A percentile compares a stretch with the other conserved stretches of the same genome.
phyloP scores from a whole-genome alignment of 2,888 invertebrate genomes.

The Drosophila mimetica region DNA sequence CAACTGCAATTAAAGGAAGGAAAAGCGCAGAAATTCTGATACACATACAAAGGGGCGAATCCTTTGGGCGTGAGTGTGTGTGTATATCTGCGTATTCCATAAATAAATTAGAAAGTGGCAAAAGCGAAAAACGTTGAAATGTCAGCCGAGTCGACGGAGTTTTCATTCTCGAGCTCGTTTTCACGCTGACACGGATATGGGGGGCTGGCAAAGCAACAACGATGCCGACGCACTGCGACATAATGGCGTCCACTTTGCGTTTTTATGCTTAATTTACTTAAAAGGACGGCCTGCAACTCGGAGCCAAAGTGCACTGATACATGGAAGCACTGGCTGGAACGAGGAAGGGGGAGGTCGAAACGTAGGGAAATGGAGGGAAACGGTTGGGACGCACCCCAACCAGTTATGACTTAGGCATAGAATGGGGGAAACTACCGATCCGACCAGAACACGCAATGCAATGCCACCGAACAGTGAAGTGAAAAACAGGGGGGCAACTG shows the following conservation, averaged over 20 bases:
- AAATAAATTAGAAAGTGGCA: constrained; percentile 77
- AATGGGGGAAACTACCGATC: constrained; percentile 28
- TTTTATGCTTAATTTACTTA: constrained; percentile 83
- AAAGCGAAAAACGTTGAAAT: constrained; percentile 62
- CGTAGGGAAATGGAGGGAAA: constrained; percentile 23
- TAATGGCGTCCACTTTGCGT: constrained; percentile 81
- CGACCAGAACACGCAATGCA: constrained; percentile 62
- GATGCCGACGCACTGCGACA: constrained; percentile 73
- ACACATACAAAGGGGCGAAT: not conserved
- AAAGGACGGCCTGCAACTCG: constrained; percentile 65
- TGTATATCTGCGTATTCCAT: constrained; percentile 57
- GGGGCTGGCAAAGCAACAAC: constrained; percentile 8
- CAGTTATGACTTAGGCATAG: constrained; percentile 53
- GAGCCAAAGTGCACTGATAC: constrained; percentile 42
- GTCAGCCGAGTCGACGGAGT: constrained; percentile 42
- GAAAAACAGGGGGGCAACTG: constrained; percentile 2
- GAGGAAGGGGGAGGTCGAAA: not conserved
- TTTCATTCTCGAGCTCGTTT: constrained; percentile 27
- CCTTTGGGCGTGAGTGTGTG: constrained; percentile 9
- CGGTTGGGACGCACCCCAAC: constrained; percentile 45
- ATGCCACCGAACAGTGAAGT: constrained; percentile 13
- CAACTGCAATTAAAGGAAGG: constrained; percentile 61
- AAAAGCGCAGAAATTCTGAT: constrained; percentile 12
- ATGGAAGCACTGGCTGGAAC: constrained; percentile 10
- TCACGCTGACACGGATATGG: constrained; percentile 21